Percentiles rank a stretch among this genome's conserved stretches.
These are phyloP conservation scores for Pollachius pollachius DNA, from an alignment of 2,113 vertebrate species.

Conservation along the genomic window DNA sequence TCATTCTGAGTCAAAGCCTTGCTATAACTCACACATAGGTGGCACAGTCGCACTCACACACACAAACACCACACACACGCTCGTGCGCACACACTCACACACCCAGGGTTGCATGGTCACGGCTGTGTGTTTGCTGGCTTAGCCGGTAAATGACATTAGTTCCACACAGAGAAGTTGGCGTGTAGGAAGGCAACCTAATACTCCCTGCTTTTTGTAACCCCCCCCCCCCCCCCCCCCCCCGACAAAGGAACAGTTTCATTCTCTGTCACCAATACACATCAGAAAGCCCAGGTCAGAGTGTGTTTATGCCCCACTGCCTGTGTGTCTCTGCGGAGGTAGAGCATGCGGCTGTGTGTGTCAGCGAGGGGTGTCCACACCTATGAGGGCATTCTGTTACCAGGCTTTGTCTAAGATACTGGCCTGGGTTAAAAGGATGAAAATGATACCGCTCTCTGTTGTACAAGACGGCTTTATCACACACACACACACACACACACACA, in stretches of 20 bases:
- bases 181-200: constrained; percentile 71
- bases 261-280: constrained; percentile 58
- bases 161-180: constrained; percentile 67
- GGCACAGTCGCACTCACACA: constrained; percentile 34
- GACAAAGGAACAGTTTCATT: constrained; percentile 73
- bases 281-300: constrained; percentile 59
- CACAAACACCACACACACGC: constrained; percentile 13
- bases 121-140: constrained; percentile 67
- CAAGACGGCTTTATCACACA: constrained; percentile 2
- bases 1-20: constrained; percentile 45
- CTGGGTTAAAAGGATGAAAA: background rate
- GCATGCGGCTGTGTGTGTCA: background rate
- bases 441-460: constrained; percentile 26
- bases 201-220: constrained; percentile 53
- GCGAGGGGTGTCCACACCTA: background rate
- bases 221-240: constrained; percentile 48
- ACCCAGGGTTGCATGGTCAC: constrained; percentile 48
- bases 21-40: constrained; percentile 64
- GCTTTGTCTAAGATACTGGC: background rate
- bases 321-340: constrained; percentile 15
- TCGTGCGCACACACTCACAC: background rate
- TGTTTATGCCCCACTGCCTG: constrained; percentile 8
- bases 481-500: no score
- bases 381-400: constrained; percentile 9
- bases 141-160: constrained; percentile 71